Base-by-base conservation (phyloP, 2,797 vertebrate species). In the Columba guinea region DNA sequence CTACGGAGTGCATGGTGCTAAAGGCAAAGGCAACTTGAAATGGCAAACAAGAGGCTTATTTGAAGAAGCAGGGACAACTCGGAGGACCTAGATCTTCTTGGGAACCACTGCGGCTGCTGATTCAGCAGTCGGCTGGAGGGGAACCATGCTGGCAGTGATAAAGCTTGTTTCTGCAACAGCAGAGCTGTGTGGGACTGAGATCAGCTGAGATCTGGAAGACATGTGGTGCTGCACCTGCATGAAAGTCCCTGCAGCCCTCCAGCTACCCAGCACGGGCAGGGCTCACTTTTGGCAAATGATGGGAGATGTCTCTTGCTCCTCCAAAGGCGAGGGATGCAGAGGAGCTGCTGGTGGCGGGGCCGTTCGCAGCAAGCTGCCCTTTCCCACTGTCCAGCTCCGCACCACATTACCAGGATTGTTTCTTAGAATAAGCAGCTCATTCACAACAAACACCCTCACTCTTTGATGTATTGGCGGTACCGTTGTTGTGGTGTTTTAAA, bases 391-490 rank as follows among this genome's bases (percentile, higher is more conserved):
- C 52, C 74, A 35, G 64, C 44, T 89, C 58, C 68, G 49, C 10
- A 3, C 34, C 10, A 74, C 82, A 9, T 34, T 48, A 32, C 65
- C 3, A 5, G 13, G 46, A 30, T 70, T 27, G 41, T 79, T 87
- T 58, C 71, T 85, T 59, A 30, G 74, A 93, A 86, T 6, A 60
- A 94, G 77, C 89, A 89, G 80, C 80, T 90, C 58, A 5, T 63
- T 92, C 77, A 16, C 49, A 79, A 59, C 74, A 87, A 94, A 80
- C 80, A 27, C 3, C 65, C n/a, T 74, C 9, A 0, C 48, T 34
- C 90, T 87, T 91, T 92, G 87, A 96, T 94, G 87, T 95, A 7
- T 10, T 44, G 22, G 35, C 64, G 62, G 58, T 65, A 26, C 65
- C 73, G 82, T 7, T 91, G 23, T 35, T 59, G 81, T 71, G 64